Conservation (phyloP, 2,113 vertebrate species). For the Poeciliopsis retropinna region DNA sequence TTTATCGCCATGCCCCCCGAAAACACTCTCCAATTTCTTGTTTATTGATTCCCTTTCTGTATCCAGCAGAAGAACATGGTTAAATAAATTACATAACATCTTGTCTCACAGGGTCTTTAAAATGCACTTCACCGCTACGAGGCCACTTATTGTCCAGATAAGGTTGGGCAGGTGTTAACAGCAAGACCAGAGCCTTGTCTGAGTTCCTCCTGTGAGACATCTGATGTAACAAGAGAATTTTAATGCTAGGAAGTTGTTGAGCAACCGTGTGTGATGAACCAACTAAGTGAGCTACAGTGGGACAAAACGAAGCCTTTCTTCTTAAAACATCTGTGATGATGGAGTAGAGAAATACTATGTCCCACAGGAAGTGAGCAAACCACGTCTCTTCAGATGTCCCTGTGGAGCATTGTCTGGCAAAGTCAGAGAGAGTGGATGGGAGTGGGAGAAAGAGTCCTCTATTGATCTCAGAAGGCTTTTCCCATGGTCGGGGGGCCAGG, state of each 20-base stretch:
- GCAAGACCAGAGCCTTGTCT: slow-evolving; percentile 58
- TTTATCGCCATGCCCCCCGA: slow-evolving; percentile 37
- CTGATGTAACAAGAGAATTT: slow-evolving; percentile 50
- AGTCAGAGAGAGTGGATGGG: slow-evolving; percentile 35
- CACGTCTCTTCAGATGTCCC: slow-evolving; percentile 58
- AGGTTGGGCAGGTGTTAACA: slow-evolving; percentile 42
- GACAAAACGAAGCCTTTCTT: slow-evolving; percentile 34
- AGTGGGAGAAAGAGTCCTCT: slow-evolving; percentile 61
- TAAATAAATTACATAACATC: background rate
- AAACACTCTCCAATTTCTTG: slow-evolving; percentile 3
- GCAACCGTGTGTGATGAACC: slow-evolving; percentile 23
- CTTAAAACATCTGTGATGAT: slow-evolving; percentile 5
- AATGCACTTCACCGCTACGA: slow-evolving; percentile 13
- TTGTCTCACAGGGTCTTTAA: slow-evolving; percentile 14
- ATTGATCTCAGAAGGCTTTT: slow-evolving; percentile 72
- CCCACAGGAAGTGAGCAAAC: slow-evolving; percentile 62
- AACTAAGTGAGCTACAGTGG: background rate
- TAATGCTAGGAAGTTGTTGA: slow-evolving; percentile 42
- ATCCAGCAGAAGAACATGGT: background rate
- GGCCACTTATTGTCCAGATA: slow-evolving; percentile 28
- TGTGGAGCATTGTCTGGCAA: slow-evolving; percentile 48
- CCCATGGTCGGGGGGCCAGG: slow-evolving; percentile 63
- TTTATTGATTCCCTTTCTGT: slow-evolving; percentile 20
- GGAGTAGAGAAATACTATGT: slow-evolving; percentile 24
- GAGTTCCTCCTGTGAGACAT: slow-evolving; percentile 57